Conservation (phyloP, 2,888 invertebrate genomes). For the Meiosimyza decipiens region DNA sequence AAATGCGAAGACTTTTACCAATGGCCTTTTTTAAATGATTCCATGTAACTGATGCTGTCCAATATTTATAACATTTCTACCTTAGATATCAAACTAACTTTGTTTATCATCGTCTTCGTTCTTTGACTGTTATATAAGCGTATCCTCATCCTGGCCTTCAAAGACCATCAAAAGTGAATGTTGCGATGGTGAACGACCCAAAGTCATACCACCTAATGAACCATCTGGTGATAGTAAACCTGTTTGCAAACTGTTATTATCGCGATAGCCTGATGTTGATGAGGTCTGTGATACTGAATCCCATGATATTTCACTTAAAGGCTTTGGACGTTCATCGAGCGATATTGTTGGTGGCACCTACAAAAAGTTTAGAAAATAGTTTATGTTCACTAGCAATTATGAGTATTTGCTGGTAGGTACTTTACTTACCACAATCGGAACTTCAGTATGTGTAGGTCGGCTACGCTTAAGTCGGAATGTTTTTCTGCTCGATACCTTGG, state of each 20-base stretch:
- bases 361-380: background rate
- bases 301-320: constrained; percentile 77
- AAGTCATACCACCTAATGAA: constrained; percentile 74
- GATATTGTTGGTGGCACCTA: constrained; percentile 52
- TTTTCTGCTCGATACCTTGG: constrained; percentile 93
- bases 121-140: constrained; percentile 75
- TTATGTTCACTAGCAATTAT: background rate
- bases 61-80: too few species aligned
- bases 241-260: constrained; percentile 72
- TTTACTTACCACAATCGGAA: constrained; percentile 64
- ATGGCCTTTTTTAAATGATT: too few species aligned
- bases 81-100: too few species aligned
- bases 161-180: constrained; percentile 81
- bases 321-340: constrained; percentile 56
- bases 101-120: constrained; percentile 16
- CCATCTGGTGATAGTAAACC: constrained; percentile 67
- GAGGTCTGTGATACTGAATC: constrained; percentile 87
- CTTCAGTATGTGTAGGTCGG: constrained; percentile 77
- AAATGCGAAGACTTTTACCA: too few species aligned
- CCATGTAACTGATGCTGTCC: too few species aligned
- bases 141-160: constrained; percentile 87
- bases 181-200: constrained; percentile 79
- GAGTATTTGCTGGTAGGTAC: too few species aligned
- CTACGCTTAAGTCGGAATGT: constrained; percentile 86
- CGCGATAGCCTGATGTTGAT: constrained; percentile 85